Conservation (phyloP, 2,113 vertebrate genomes). For the Ailuropoda melanoleuca region DNA sequence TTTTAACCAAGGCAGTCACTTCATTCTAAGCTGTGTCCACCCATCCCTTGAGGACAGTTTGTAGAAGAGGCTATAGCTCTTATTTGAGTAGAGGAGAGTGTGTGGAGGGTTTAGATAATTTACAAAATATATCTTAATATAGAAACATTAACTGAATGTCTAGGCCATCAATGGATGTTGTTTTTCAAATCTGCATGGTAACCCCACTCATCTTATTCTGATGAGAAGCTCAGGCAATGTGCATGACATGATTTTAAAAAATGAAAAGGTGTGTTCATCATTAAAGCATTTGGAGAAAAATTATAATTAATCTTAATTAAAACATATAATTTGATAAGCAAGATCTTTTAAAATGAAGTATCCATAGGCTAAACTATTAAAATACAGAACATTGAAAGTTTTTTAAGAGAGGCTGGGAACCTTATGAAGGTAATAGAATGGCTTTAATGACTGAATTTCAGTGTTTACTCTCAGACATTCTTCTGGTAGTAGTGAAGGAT, state of each 20-base stretch:
- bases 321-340: background rate
- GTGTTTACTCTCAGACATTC: background rate
- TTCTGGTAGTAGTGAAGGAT: background rate
- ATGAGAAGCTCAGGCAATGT: background rate
- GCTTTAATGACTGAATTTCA: background rate
- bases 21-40: background rate
- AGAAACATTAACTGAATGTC: background rate
- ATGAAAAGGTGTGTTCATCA: background rate
- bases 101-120: background rate
- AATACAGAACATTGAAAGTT: background rate
- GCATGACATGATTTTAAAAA: background rate
- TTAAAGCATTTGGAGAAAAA: conserved; percentile 17
- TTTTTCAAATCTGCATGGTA: background rate
- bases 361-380: background rate
- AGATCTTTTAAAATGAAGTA: conserved; percentile 24
- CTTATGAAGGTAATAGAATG: background rate
- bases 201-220: background rate
- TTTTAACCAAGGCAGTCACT: background rate
- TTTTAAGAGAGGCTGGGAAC: background rate
- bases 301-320: conserved; percentile 3
- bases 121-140: background rate
- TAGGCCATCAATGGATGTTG: background rate
- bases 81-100: background rate
- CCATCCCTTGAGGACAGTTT: background rate
- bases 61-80: background rate